Evolutionary conservation across 1,140 invertebrate genomes (phyloP).

Genomic region (Drosophila tani): DNA sequence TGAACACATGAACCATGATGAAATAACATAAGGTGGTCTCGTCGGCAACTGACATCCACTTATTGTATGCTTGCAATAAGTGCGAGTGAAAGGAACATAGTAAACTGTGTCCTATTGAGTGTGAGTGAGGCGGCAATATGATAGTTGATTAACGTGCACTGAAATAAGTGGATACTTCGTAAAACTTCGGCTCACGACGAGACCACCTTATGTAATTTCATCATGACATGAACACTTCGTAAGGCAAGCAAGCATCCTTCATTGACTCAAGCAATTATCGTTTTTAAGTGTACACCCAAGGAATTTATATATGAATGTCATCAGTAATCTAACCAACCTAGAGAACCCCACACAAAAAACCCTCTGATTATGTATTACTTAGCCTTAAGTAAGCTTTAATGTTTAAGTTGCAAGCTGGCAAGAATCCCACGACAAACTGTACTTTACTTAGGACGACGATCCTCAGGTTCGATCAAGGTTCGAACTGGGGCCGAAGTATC

Average conservation of each 20-base stretch:
- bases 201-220: too few relatives aligned
- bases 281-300: conserved; percentile 44
- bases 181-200: too few relatives aligned
- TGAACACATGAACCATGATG: too few relatives aligned
- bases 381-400: conserved; percentile 59
- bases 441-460: conserved; percentile 40
- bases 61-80: too few relatives aligned
- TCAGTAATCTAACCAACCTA: conserved; percentile 31
- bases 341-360: conserved; percentile 45
- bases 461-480: conserved; percentile 4
- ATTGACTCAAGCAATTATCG: conserved; percentile 54
- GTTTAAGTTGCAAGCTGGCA: conserved; percentile 64
- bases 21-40: too few relatives aligned
- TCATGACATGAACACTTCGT: conserved; percentile 16
- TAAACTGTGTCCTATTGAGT: too few relatives aligned
- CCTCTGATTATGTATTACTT: conserved; percentile 82
- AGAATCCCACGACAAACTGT: conserved; percentile 43
- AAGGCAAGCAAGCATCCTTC: conserved; percentile 11
- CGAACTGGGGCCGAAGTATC: conserved; percentile 33
- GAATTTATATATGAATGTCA: conserved; percentile 46
- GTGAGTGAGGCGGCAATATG: too few relatives aligned
- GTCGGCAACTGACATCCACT: too few relatives aligned
- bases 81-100: too few relatives aligned
- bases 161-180: too few relatives aligned
- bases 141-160: too few relatives aligned